phyloP scores from a whole-genome alignment of 1,140 invertebrate species.

The Lordiphosa mommai region DNA sequence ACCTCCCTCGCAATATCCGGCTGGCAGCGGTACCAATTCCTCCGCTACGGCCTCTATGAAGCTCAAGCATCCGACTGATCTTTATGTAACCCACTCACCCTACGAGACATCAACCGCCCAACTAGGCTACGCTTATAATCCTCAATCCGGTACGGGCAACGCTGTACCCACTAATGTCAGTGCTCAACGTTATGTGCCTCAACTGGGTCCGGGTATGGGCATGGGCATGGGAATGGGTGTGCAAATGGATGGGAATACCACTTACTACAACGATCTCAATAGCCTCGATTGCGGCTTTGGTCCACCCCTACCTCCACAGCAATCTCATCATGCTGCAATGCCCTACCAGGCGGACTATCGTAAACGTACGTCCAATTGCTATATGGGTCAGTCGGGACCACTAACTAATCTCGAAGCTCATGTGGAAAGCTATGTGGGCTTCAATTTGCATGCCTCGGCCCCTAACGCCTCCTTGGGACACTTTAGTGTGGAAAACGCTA shows the following conservation, averaged over 20 bases:
- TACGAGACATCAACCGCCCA: constrained; percentile 35
- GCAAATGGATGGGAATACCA: constrained; percentile 24
- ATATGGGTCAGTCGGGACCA: constrained; percentile 23
- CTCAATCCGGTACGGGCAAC: constrained; percentile 4
- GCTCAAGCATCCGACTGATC: constrained; percentile 64
- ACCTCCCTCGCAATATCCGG: constrained; percentile 6
- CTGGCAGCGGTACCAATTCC: background rate
- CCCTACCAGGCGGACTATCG: constrained; percentile 47
- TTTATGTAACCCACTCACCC: constrained; percentile 33
- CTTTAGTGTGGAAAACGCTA: background rate
- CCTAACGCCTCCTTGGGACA: background rate
- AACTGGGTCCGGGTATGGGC: constrained; percentile 6
- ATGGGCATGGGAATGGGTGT: constrained; percentile 33
- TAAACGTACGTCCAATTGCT: constrained; percentile 48
- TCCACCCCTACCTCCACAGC: constrained; percentile 28
- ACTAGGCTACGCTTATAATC: constrained; percentile 35
- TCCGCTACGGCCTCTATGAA: constrained; percentile 19
- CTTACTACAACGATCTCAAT: constrained; percentile 69
- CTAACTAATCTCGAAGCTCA: constrained; percentile 50
- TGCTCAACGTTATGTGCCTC: constrained; percentile 32
- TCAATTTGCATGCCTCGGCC: constrained; percentile 40
- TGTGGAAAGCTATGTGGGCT: constrained; percentile 51
- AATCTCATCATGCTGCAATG: constrained; percentile 9
- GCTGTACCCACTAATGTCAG: constrained; percentile 9
- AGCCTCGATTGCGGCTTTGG: constrained; percentile 35